A percentile compares a stretch with the other conserved stretches of the same genome.
Conservation (phyloP, 1,140 invertebrate species). For the Nymphalis io region DNA sequence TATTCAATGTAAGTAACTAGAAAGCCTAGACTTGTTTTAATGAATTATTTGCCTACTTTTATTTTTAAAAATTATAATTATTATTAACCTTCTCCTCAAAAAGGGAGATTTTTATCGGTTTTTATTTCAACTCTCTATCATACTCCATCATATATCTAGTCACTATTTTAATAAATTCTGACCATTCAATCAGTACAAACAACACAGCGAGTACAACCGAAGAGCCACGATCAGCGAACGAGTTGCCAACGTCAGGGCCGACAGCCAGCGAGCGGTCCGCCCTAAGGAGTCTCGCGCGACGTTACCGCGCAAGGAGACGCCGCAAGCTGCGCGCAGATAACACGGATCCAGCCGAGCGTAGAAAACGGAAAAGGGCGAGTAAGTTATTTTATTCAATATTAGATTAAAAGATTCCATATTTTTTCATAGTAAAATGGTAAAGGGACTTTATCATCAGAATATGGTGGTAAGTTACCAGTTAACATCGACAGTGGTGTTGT, state of each 20-base stretch:
- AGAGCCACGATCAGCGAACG: conserved; percentile 77
- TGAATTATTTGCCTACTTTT: background rate
- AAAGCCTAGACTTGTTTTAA: background rate
- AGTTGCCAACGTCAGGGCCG: conserved; percentile 80
- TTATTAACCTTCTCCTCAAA: too few species aligned
- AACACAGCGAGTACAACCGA: conserved; percentile 66
- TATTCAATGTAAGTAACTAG: conserved; percentile 61
- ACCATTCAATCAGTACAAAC: conserved; percentile 49
- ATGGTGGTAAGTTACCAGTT: too few species aligned
- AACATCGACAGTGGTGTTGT: too few species aligned
- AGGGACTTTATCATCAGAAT: too few species aligned
- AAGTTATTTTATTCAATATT: conserved; percentile 41
- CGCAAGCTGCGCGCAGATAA: conserved; percentile 77
- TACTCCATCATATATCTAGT: too few species aligned
- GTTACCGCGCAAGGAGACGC: conserved; percentile 81
- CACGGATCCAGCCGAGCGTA: conserved; percentile 67
- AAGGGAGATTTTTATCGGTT: background rate
- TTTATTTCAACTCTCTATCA: background rate
- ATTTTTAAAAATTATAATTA: too few species aligned
- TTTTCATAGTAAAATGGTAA: background rate
- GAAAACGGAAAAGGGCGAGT: conserved; percentile 77
- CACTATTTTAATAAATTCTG: background rate
- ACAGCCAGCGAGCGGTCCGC: conserved; percentile 87
- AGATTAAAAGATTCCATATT: background rate
- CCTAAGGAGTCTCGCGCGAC: conserved; percentile 87